Conservation (phyloP, 2,113 vertebrate species). For the Microcebus murinus region DNA sequence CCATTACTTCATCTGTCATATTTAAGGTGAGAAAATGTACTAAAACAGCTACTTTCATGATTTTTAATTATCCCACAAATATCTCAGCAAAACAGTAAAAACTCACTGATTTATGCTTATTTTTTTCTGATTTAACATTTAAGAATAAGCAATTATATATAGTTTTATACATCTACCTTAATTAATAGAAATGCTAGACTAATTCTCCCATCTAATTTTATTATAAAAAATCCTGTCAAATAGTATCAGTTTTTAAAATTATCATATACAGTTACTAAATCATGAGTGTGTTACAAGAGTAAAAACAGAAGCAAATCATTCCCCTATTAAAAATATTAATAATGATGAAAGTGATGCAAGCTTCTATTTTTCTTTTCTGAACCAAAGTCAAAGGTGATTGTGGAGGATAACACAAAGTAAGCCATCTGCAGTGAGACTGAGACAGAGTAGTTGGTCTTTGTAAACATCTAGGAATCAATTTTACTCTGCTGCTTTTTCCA, state of each 20-base stretch:
- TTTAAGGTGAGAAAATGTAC: background rate
- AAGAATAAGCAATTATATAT: background rate
- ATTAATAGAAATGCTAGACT: slow-evolving; percentile 15
- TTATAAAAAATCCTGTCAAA: background rate
- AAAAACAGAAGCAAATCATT: background rate
- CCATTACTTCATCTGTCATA: background rate
- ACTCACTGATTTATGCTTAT: background rate
- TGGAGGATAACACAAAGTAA: background rate
- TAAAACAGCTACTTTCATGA: background rate
- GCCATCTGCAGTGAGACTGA: background rate
- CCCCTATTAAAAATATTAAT: background rate
- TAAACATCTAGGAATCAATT: background rate
- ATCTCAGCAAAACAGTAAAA: background rate
- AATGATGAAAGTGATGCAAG: background rate
- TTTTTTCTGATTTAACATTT: background rate
- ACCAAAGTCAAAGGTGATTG: background rate
- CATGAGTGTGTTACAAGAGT: background rate
- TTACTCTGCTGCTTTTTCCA: background rate
- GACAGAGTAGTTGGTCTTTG: background rate
- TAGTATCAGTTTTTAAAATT: background rate
- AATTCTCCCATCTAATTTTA: background rate
- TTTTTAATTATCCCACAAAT: background rate
- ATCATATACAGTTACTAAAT: background rate
- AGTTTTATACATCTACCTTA: background rate
- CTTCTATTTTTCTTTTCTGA: background rate